A percentile compares a stretch with the other conserved stretches of the same genome.
Conservation (phyloP, 37 sponge, comb jelly and placozoan genomes). For the Hormiphora californensis region DNA sequence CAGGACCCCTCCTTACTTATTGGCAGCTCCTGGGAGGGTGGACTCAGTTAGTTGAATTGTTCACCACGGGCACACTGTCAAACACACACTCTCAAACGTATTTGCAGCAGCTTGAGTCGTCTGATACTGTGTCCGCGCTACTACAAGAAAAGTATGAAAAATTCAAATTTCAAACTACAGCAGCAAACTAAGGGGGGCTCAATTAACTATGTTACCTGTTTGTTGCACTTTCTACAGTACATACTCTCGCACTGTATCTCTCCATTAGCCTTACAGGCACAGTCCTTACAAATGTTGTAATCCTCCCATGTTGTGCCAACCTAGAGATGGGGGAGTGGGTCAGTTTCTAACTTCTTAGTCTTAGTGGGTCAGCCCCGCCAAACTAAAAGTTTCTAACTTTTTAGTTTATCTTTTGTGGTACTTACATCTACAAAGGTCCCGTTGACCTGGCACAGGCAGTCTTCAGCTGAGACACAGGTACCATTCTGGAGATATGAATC, state of each 20-base stretch:
- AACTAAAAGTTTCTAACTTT: not conserved
- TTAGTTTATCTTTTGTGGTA: not conserved
- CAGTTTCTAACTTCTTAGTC: not conserved
- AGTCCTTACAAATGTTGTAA: conserved; percentile 3
- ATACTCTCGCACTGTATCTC: not conserved
- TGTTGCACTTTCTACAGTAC: not conserved
- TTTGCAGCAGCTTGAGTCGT: no score
- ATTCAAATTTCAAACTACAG: not conserved
- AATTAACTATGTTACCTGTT: no score
- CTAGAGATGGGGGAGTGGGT: no score
- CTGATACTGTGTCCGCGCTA: no score
- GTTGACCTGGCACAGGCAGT: not conserved
- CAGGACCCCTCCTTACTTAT: not conserved
- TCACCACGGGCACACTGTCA: no score
- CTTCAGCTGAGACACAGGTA: not conserved
- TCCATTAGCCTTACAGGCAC: not conserved
- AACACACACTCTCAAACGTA: no score
- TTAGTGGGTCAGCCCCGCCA: not conserved
- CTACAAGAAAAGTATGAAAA: not conserved
- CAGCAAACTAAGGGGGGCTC: no score
- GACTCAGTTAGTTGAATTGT: no score
- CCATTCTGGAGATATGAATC: not conserved
- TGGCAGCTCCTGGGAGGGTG: not conserved
- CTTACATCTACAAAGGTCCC: not conserved
- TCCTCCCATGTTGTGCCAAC: conserved; percentile 16